Evolutionary conservation across 2,113 vertebrate genomes (phyloP), one percentile per base, ranked within the genome.

Genomic region (Lampris megalopsis): DNA sequence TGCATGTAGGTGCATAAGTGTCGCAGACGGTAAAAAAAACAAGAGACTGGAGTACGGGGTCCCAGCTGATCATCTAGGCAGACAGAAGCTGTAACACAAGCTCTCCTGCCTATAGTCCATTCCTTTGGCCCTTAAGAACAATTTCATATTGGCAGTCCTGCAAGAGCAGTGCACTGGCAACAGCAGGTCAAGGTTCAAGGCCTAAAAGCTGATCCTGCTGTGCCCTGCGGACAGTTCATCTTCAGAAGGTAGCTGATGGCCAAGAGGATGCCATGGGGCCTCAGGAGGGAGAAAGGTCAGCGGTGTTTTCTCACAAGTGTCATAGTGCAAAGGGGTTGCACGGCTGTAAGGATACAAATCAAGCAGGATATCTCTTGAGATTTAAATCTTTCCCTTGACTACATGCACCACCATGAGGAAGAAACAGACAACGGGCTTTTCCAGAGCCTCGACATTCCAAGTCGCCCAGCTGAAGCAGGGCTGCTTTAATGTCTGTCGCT

Each of bases 111-210:
- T 49, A 58, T 4, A 7, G 65, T 63, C 45, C 4, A 42, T 64
- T 80, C 50, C 38, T 72, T 77, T 62, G 38, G 52, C 68, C 71
- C 79, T 45, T 43, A 47, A 73, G 63, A 70, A 41, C 84, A 84
- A 59, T 43, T 59, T 24, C 52, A 81, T 79, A 82, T 77, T 85
- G 9, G 65, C 57, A 10, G 63, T 48, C 50, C 74, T 35, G 42
- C 61, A 78, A 50, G 68, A 80, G 56, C 67, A 42, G 62, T 66
- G 40, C 42, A 3, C 57, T 6, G 24, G 24, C 24, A 24, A 24
- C 24, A 24, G 24, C 24, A 24, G 24, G 24, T 24, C 24, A 24
- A 24, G 24, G 24, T 24, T 24, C 24, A 24, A 24, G 24, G 24
- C 24, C 24, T 24, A 24, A 24, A 24, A 24, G 24, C 24, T 24